These are phyloP conservation scores for Athalia circularis DNA, from an alignment of 2,888 invertebrate species.

Conservation along the genomic window DNA sequence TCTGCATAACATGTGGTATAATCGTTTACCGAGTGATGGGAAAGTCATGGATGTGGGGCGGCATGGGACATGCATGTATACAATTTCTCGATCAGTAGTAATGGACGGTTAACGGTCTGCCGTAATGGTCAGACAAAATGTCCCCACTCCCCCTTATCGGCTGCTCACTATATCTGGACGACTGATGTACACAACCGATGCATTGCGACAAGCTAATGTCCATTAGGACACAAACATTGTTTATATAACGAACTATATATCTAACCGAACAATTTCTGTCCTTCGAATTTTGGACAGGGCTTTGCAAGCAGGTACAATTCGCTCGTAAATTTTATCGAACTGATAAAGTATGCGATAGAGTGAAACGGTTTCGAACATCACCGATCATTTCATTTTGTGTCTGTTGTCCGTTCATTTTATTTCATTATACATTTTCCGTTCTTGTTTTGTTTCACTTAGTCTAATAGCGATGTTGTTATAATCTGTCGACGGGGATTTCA, in stretches of 20 bases:
- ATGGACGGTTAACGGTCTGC: constrained; percentile 8
- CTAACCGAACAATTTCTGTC: too few species aligned
- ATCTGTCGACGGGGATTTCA: constrained; percentile 24
- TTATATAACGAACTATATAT: too few species aligned
- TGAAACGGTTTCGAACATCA: too few species aligned
- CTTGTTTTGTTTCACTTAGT: neutral
- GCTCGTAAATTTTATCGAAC: too few species aligned
- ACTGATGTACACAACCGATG: neutral
- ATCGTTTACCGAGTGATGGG: neutral
- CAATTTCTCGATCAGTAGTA: constrained; percentile 28
- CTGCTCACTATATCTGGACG: neutral
- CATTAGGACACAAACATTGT: too few species aligned
- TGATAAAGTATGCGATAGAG: too few species aligned
- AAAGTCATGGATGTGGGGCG: neutral
- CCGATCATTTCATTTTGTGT: too few species aligned
- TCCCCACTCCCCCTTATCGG: neutral
- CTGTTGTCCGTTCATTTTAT: too few species aligned
- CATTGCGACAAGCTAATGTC: too few species aligned
- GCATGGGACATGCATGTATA: neutral
- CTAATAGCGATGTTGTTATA: constrained; percentile 20
- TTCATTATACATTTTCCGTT: neutral
- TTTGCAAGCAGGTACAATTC: too few species aligned
- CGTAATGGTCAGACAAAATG: constrained; percentile 11
- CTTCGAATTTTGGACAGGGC: too few species aligned
- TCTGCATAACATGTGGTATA: neutral